These are phyloP conservation scores for Sussaba pulchella DNA, from an alignment of 2,888 invertebrate genomes.

Conservation along the genomic window DNA sequence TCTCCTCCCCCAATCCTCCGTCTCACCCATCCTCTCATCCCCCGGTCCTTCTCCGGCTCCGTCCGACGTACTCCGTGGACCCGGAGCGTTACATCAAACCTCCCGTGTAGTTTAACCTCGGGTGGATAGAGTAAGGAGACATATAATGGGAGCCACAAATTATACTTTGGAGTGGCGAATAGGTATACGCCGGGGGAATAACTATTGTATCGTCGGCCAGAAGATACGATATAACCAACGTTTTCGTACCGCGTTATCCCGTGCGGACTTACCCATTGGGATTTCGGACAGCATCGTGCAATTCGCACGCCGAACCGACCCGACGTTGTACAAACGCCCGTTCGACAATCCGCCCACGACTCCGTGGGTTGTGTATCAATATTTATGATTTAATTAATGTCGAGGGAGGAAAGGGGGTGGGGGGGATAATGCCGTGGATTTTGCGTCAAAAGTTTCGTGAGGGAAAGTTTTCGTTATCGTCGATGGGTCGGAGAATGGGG, in stretches of 20 bases:
- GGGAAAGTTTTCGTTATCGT: no score
- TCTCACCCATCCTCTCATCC: conserved; percentile 30
- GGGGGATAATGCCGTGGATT: no score
- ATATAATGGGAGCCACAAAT: conserved; percentile 69
- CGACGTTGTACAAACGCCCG: neutral
- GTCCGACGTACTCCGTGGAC: conserved; percentile 59
- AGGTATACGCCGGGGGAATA: conserved; percentile 55
- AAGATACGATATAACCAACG: conserved; percentile 27
- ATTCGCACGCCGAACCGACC: neutral
- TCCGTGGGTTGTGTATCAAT: conserved; percentile 14
- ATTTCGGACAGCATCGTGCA: conserved; percentile 48
- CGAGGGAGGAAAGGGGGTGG: no score
- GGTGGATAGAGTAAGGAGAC: conserved; percentile 68
- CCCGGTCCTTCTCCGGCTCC: conserved; percentile 22
- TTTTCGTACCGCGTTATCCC: neutral
- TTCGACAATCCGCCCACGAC: no score
- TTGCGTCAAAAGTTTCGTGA: neutral
- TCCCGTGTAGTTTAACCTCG: conserved; percentile 57
- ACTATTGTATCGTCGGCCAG: conserved; percentile 47
- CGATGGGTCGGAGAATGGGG: no score
- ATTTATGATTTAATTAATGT: no score
- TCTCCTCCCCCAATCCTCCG: conserved; percentile 17
- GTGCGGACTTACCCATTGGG: conserved; percentile 13
- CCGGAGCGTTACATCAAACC: conserved; percentile 67
- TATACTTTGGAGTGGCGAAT: conserved; percentile 67